Evolutionary conservation across 2,797 vertebrate species (phyloP).

Genomic region (Neosilurus hyrtlii): DNA sequence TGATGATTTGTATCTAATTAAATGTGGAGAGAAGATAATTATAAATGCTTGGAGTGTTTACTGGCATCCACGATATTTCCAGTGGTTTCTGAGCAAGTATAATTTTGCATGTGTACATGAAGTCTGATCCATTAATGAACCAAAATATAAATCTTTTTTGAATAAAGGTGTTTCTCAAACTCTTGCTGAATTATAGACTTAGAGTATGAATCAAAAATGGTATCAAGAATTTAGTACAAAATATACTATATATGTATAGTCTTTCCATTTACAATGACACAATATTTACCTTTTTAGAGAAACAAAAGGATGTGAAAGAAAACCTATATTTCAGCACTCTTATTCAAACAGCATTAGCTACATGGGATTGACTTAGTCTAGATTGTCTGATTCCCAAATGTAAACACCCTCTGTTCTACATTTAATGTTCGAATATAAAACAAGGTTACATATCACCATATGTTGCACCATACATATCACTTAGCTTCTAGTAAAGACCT

Average conservation of each 20-base stretch:
- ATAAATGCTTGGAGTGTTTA: neutral
- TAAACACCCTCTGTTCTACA: neutral
- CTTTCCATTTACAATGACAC: neutral
- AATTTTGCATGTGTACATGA: neutral
- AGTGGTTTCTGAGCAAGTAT: neutral
- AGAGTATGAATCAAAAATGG: neutral
- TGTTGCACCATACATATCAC: neutral
- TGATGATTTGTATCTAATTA: neutral
- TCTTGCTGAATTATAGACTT: neutral
- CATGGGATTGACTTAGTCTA: too few relatives aligned
- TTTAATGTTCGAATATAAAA: neutral
- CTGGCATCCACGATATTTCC: neutral
- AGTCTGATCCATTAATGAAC: neutral
- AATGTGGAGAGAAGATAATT: neutral
- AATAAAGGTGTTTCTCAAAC: neutral
- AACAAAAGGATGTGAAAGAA: neutral
- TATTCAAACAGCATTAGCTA: too few relatives aligned
- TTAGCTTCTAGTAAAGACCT: neutral
- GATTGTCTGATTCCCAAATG: neutral
- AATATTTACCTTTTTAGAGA: constrained; percentile 9
- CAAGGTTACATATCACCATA: neutral
- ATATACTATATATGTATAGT: neutral
- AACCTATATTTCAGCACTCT: too few relatives aligned
- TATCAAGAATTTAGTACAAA: neutral
- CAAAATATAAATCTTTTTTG: neutral